A percentile compares a stretch with the other conserved stretches of the same genome.
phyloP scores from a whole-genome alignment of 2,888 invertebrate genomes.

The Macaria notata region DNA sequence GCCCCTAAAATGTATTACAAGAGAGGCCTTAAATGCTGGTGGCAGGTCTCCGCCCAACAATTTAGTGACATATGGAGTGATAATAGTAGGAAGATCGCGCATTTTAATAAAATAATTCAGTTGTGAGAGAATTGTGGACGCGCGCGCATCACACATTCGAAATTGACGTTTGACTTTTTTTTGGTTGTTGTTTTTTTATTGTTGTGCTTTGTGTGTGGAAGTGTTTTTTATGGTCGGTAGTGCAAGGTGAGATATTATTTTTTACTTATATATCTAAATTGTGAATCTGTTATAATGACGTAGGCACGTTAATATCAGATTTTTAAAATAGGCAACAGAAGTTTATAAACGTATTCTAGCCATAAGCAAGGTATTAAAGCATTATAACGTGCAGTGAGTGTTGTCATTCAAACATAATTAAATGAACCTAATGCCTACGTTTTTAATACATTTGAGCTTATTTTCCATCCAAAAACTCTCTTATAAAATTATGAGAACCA shows the following conservation, averaged over 20 bases:
- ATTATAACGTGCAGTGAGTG: too few species aligned
- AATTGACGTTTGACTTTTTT: slow-evolving; percentile 23
- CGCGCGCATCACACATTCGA: slow-evolving; percentile 27
- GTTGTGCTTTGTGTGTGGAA: slow-evolving; percentile 4
- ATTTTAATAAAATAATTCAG: slow-evolving; percentile 76
- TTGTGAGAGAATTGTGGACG: slow-evolving; percentile 44
- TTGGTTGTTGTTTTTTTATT: slow-evolving; percentile 9
- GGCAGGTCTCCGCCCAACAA: slow-evolving; percentile 62
- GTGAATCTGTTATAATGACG: too few species aligned
- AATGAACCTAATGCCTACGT: too few species aligned
- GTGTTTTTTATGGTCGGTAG: slow-evolving; percentile 8
- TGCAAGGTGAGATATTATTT: slow-evolving; percentile 5
- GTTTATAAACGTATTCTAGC: too few species aligned
- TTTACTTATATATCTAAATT: not conserved
- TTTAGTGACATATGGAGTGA: slow-evolving; percentile 65
- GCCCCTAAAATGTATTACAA: slow-evolving; percentile 1
- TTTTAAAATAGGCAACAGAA: too few species aligned
- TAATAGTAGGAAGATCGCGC: slow-evolving; percentile 62
- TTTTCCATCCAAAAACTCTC: too few species aligned
- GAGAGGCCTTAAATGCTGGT: slow-evolving; percentile 38
- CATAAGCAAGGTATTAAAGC: too few species aligned
- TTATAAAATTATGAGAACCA: too few species aligned
- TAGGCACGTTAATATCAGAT: too few species aligned
- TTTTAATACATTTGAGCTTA: too few species aligned
- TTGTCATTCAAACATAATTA: too few species aligned